Conservation (phyloP, 2,797 vertebrate species). For the Meda fulgida region DNA sequence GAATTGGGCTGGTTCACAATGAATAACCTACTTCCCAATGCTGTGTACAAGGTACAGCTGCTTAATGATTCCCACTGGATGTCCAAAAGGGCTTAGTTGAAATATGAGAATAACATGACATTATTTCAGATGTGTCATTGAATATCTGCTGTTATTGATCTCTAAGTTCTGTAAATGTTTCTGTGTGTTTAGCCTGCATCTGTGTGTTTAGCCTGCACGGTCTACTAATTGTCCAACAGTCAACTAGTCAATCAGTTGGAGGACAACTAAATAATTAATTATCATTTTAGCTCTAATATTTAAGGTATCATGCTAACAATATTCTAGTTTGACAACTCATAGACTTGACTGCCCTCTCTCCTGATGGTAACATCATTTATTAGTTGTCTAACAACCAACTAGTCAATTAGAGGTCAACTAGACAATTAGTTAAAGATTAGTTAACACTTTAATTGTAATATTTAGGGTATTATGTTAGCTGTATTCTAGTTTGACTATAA, state of each 20-base stretch:
- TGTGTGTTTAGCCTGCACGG: not conserved
- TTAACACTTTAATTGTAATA: not conserved
- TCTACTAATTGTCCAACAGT: not conserved
- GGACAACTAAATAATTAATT: not conserved
- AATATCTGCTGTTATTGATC: not conserved
- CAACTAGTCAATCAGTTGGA: not conserved
- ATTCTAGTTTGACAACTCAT: not conserved
- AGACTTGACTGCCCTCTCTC: not conserved
- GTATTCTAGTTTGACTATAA: not conserved
- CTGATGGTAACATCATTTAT: not conserved
- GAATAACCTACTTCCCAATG: constrained; percentile 97
- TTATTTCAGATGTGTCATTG: not conserved
- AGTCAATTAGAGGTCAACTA: not conserved
- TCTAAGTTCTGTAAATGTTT: not conserved
- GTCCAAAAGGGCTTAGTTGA: not conserved
- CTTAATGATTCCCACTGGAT: constrained; percentile 10
- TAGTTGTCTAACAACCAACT: not conserved
- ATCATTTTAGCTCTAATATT: not conserved
- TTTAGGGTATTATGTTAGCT: not conserved
- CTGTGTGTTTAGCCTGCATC: not conserved
- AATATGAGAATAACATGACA: not conserved
- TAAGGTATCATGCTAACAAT: not conserved
- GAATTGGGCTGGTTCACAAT: constrained; percentile 98
- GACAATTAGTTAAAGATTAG: not conserved
- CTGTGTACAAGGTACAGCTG: constrained; percentile 88